phyloP scores from a whole-genome alignment of 2,797 vertebrate genomes.

The Falco berigora region DNA sequence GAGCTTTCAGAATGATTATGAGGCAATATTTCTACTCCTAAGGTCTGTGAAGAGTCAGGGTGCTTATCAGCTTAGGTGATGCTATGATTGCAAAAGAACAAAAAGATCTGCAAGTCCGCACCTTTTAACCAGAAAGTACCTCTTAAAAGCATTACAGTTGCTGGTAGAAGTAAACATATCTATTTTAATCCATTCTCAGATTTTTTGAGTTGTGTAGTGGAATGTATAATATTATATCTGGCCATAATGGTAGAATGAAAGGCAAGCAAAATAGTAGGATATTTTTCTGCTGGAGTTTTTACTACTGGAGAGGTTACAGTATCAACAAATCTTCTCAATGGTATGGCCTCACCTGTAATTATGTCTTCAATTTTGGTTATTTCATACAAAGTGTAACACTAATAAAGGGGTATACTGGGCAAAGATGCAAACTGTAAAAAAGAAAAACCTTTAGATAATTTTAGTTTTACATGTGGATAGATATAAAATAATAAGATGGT shows the following conservation, averaged over 20 bases:
- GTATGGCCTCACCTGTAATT: not conserved
- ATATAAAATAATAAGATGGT: not conserved
- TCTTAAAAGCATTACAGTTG: not conserved
- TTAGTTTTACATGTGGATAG: not conserved
- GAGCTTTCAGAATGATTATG: constrained; percentile 16
- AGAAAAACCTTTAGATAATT: not conserved
- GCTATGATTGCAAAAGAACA: not conserved
- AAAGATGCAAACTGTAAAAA: not conserved
- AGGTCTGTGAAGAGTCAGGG: not conserved
- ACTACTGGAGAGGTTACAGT: not conserved
- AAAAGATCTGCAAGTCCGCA: not conserved
- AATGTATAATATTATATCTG: not conserved
- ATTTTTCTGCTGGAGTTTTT: not conserved
- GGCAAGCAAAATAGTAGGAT: not conserved
- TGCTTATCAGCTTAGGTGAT: not conserved
- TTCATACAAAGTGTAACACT: not conserved
- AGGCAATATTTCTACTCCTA: not conserved
- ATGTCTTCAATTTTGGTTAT: not conserved
- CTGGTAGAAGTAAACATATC: not conserved
- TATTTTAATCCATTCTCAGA: not conserved
- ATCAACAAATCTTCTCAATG: not conserved
- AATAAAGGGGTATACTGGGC: not conserved
- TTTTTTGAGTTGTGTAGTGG: not conserved
- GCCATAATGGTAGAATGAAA: not conserved
- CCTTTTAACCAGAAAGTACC: not conserved